Evolutionary conservation across 2,113 vertebrate genomes (phyloP), one percentile per base, ranked within the genome.

Genomic region (Shinisaurus crocodilurus): DNA sequence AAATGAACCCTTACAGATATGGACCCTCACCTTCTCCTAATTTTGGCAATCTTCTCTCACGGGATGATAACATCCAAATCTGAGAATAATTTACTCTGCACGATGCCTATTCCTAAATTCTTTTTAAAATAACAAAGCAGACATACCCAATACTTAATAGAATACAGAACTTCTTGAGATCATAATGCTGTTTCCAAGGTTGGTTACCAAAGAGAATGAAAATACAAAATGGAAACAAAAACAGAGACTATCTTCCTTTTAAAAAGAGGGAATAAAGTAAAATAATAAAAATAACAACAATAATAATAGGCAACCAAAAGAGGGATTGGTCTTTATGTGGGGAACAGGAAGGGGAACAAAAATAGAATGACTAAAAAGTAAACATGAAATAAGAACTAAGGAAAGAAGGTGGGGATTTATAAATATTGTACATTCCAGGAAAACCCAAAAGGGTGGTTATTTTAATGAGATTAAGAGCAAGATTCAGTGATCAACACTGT

Each of bases 51-150:
- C 92, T 93, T 87, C 27, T 89, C 80, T 27, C 92, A 83, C 86
- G 94, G 84, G 89, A 88, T 95, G 86, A 94, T 85, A 90, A 81
- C 6, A 84, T 34, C 93, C 84, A 89, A 74, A 95, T 25, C 40
- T 92, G 43, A 94, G 65, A 77, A 37, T 90, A 96, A 95, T 94
- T 86, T 87, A 86, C 50, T 32, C 32, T 57, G 67, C 79, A 82
- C 34, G 75, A 82, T 82, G 10, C n/a, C 84, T 2, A 89, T 93
- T 92, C 82, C 88, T 20, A 89, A 95, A n/a, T 87, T 50, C 13
- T 92, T 74, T 91, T 57, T 94, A 87, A 88, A 95, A 92, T 87
- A 96, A 95, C 23, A 93, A 95, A 93, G 90, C 89, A 54, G 25
- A 83, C 50, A 90, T 91, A 94, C 74, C 63, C 95, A 85, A 94